Percentiles rank a stretch among this genome's conserved stretches.
Evolutionary conservation across 2,113 vertebrate species (phyloP).

Genomic region (Vulpes vulpes): DNA sequence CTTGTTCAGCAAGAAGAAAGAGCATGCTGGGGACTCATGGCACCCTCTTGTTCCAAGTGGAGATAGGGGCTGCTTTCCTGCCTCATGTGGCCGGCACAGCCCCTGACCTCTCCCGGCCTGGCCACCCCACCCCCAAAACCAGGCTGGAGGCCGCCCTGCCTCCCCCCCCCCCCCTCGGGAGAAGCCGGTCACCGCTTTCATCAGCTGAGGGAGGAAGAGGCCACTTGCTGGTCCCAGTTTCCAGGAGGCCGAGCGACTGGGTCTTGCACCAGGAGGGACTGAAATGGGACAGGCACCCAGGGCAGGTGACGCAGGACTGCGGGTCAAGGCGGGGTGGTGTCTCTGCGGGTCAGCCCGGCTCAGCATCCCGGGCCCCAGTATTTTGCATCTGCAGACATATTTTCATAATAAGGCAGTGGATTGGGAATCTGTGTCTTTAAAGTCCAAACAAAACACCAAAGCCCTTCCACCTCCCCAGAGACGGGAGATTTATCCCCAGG

Average conservation of each 20-base stretch:
- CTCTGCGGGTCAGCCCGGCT: neutral
- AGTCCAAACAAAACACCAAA: constrained; percentile 65
- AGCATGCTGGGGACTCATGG: constrained; percentile 90
- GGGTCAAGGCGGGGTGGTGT: no score
- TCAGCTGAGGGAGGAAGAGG: neutral
- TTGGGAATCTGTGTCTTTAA: constrained; percentile 64
- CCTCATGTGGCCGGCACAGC: constrained; percentile 67
- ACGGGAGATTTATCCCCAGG: neutral
- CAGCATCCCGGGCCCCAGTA: neutral
- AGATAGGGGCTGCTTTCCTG: constrained; percentile 83
- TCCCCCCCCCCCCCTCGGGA: rapidly evolving
- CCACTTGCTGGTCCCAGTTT: neutral
- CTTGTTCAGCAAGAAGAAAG: constrained; percentile 93
- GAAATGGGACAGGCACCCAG: neutral
- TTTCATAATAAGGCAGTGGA: constrained; percentile 42
- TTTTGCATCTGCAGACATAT: constrained; percentile 52
- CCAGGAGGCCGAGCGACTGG: neutral
- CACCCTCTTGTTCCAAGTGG: constrained; percentile 90
- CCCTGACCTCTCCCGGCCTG: neutral
- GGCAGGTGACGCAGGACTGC: neutral
- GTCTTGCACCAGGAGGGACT: neutral
- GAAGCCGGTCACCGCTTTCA: neutral
- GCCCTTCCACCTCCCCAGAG: constrained; percentile 37
- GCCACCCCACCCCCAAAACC: neutral
- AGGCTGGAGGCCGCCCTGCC: neutral